These are phyloP conservation scores for Temnothorax longispinosus DNA, from an alignment of 1,140 invertebrate species.

Conservation along the genomic window DNA sequence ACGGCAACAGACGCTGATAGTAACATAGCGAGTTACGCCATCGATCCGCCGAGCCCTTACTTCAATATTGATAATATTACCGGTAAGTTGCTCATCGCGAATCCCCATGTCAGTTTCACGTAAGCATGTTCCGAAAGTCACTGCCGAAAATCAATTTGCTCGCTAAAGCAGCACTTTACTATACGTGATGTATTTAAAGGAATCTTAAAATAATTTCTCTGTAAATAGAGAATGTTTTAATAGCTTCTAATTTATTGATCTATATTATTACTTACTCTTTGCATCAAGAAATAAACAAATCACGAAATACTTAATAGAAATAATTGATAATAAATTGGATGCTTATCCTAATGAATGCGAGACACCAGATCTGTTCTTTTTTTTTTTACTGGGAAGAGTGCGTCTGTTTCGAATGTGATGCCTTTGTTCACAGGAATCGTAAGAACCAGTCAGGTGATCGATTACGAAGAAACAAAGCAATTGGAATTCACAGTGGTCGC, in stretches of 20 bases:
- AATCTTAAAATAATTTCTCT: conserved; percentile 6
- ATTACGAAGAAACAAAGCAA: conserved; percentile 92
- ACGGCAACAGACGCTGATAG: conserved; percentile 94
- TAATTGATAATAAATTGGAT: conserved; percentile 1
- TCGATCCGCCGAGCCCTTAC: conserved; percentile 90
- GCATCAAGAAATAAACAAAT: neutral
- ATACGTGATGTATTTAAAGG: neutral
- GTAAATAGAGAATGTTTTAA: neutral
- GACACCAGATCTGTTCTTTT: neutral
- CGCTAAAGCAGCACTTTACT: neutral
- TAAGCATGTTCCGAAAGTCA: conserved; percentile 15
- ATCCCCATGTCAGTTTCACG: conserved; percentile 22
- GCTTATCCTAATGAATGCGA: neutral
- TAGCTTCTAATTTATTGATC: neutral
- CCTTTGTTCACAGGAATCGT: conserved; percentile 89
- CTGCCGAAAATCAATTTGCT: conserved; percentile 41
- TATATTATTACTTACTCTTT: neutral
- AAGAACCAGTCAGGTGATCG: conserved; percentile 91
- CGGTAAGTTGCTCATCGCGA: conserved; percentile 82
- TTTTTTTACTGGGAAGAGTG: neutral
- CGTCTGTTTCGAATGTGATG: neutral
- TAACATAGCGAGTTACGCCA: conserved; percentile 91
- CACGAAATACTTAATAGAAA: neutral
- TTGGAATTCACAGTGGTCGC: conserved; percentile 93
- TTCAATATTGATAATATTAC: conserved; percentile 92